These are phyloP conservation scores for Pseudomyrmex gracilis DNA, from an alignment of 1,140 invertebrate species.

Conservation along the genomic window DNA sequence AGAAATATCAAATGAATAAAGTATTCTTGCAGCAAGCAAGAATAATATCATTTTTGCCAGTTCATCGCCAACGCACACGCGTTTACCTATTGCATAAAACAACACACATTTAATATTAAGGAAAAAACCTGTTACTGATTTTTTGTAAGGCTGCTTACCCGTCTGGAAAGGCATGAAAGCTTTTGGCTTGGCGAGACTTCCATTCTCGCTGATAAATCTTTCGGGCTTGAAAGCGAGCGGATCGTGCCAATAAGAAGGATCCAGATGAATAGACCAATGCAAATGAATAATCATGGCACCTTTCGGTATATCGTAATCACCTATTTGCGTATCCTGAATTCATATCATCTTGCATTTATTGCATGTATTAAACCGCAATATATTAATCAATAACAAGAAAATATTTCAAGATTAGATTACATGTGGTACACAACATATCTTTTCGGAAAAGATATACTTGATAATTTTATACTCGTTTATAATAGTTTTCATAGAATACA, in stretches of 20 bases:
- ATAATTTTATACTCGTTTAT: neutral
- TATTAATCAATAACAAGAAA: neutral
- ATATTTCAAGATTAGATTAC: no score
- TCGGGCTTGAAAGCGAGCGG: constrained; percentile 91
- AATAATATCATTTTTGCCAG: constrained; percentile 91
- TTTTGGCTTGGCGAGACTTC: constrained; percentile 88
- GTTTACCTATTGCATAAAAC: constrained; percentile 88
- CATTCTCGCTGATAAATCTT: constrained; percentile 90
- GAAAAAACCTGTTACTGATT: neutral
- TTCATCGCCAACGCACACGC: constrained; percentile 95
- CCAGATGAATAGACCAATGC: constrained; percentile 94
- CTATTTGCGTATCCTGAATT: constrained; percentile 87
- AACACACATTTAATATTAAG: neutral
- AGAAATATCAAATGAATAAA: constrained; percentile 88
- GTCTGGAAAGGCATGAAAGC: constrained; percentile 94
- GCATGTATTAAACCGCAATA: neutral
- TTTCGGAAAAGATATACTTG: neutral
- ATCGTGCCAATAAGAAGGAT: constrained; percentile 89
- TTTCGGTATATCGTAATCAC: constrained; percentile 86
- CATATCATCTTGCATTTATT: constrained; percentile 3
- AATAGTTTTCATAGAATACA: neutral
- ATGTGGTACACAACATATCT: no score
- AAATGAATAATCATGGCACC: constrained; percentile 90
- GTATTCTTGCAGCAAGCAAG: constrained; percentile 88
- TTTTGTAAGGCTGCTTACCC: constrained; percentile 84